A percentile compares a stretch with the other conserved stretches of the same genome.
These are phyloP conservation scores for Mythimna albipuncta DNA, from an alignment of 2,888 invertebrate species.

Conservation along the genomic window DNA sequence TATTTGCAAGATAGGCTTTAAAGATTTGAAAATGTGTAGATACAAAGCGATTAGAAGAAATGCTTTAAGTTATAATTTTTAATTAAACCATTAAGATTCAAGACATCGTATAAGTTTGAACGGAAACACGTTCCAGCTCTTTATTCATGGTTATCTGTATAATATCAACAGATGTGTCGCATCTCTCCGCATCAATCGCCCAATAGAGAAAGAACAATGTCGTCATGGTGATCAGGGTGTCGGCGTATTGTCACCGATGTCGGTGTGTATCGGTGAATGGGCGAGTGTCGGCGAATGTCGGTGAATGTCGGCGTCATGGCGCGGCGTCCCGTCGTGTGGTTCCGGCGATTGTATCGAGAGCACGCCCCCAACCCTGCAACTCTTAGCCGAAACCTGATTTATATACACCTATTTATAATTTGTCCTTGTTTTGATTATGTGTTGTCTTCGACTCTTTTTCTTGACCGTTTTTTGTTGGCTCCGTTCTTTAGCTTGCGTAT, in stretches of 20 bases:
- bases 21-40: conserved; percentile 6
- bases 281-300: conserved; percentile 58
- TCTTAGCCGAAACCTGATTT: conserved; percentile 71
- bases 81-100: not conserved
- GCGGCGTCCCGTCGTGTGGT: conserved; percentile 80
- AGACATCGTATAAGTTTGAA: not conserved
- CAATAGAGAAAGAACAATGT: conserved; percentile 76
- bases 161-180: conserved; percentile 55
- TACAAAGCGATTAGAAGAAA: not conserved
- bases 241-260: conserved; percentile 60
- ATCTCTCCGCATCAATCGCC: conserved; percentile 65
- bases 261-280: conserved; percentile 63
- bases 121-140: not conserved
- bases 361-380: conserved; percentile 74
- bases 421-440: conserved; percentile 54
- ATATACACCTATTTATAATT: conserved; percentile 59
- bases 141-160: conserved; percentile 30
- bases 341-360: conserved; percentile 83
- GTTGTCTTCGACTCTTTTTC: conserved; percentile 23
- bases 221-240: conserved; percentile 74
- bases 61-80: conserved; percentile 3
- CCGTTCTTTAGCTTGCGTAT: not conserved
- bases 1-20: conserved; percentile 22
- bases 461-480: not conserved
- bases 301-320: conserved; percentile 62